A percentile compares a stretch with the other conserved stretches of the same genome.
These are phyloP conservation scores for Cranoglanis bouderius DNA, from an alignment of 2,113 vertebrate species.

Conservation along the genomic window DNA sequence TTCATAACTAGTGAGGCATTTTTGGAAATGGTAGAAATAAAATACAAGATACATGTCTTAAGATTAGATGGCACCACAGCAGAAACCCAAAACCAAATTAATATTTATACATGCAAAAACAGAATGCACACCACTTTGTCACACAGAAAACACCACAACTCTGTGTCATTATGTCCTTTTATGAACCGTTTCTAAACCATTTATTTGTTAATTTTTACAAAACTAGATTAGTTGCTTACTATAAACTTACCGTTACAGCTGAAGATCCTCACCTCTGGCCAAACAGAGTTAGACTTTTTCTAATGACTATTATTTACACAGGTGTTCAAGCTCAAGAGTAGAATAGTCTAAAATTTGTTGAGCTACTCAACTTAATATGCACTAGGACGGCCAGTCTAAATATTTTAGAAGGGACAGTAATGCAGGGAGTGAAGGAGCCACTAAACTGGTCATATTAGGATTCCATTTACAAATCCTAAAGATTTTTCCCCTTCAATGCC, in stretches of 20 bases:
- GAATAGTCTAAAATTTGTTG: background rate
- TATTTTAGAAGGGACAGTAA: conserved; percentile 1
- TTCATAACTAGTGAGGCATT: background rate
- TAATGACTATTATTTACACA: background rate
- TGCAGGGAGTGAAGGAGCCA: conserved; percentile 39
- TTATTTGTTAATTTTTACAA: conserved; percentile 1
- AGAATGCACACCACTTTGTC: background rate
- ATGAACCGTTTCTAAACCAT: conserved; percentile 29
- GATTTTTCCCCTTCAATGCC: conserved; percentile 42
- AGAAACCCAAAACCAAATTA: background rate
- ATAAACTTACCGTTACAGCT: conserved; percentile 38
- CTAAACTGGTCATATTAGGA: conserved; percentile 53
- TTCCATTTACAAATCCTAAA: conserved; percentile 47
- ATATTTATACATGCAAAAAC: conserved; percentile 2
- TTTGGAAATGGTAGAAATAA: background rate
- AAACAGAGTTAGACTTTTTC: conserved; percentile 24
- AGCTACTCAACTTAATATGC: conserved; percentile 13
- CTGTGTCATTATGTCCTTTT: conserved; percentile 32
- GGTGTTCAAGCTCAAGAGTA: background rate
- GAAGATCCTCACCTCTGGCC: conserved; percentile 15
- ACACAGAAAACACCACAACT: background rate
- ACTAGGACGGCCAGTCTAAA: background rate
- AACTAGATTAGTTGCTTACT: conserved; percentile 34
- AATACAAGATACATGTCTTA: background rate
- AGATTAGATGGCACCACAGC: background rate